These are phyloP conservation scores for Himalopsyche anomala DNA, from an alignment of 2,888 invertebrate species.

Conservation along the genomic window DNA sequence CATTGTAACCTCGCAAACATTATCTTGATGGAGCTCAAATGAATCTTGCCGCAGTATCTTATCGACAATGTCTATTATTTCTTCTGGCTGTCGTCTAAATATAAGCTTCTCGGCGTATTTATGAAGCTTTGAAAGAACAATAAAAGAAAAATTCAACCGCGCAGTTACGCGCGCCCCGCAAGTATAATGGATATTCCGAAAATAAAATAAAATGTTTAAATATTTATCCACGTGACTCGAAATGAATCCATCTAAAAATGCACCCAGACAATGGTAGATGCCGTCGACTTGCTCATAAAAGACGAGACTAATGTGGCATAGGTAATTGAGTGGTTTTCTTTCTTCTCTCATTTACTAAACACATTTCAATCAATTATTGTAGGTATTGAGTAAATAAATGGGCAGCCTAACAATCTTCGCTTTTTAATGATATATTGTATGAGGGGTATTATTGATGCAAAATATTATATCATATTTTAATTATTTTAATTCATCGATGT, in stretches of 20 bases:
- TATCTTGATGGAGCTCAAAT: slow-evolving; percentile 50
- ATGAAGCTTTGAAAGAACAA: slow-evolving; percentile 51
- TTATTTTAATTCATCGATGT: too few species aligned
- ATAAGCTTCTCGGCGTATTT: slow-evolving; percentile 35
- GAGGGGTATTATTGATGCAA: too few species aligned
- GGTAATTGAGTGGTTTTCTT: slow-evolving; percentile 44
- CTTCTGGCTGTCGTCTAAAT: slow-evolving; percentile 51
- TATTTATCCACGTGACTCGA: slow-evolving; percentile 53
- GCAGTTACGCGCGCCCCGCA: slow-evolving; percentile 46
- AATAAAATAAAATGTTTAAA: slow-evolving; percentile 55
- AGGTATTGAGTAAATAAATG: too few species aligned
- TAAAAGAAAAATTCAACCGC: slow-evolving; percentile 49
- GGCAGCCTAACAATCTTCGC: too few species aligned
- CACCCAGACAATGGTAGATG: slow-evolving; percentile 49
- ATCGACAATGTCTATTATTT: slow-evolving; percentile 47
- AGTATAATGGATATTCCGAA: slow-evolving; percentile 52
- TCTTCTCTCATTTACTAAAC: background rate
- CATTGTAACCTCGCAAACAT: slow-evolving; percentile 37
- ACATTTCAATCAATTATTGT: background rate
- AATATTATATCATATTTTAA: too few species aligned
- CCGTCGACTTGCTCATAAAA: slow-evolving; percentile 24
- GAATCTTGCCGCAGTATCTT: slow-evolving; percentile 46
- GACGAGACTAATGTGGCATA: slow-evolving; percentile 49
- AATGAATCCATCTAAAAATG: slow-evolving; percentile 52
- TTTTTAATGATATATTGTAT: too few species aligned